phyloP scores from a whole-genome alignment of 2,113 vertebrate species.

The Cyanoderma ruficeps region DNA sequence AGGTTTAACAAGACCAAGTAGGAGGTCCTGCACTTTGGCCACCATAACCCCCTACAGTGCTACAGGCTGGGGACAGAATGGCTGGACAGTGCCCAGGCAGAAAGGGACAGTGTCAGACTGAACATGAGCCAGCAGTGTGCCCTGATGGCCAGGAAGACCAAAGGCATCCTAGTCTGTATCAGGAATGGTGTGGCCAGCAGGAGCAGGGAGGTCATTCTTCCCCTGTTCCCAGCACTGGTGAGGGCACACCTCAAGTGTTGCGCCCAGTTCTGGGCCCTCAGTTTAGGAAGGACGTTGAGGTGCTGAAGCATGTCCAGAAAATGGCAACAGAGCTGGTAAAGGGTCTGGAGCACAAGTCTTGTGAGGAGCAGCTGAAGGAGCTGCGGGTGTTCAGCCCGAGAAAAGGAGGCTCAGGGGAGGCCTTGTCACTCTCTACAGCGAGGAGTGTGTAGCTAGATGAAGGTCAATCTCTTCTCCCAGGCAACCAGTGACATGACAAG shows the following conservation, averaged over 20 bases:
- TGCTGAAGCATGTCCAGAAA: rapidly evolving
- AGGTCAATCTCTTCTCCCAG: background rate
- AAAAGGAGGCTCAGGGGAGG: background rate
- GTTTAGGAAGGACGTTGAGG: background rate
- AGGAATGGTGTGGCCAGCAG: background rate
- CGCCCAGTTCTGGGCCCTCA: too few relatives aligned
- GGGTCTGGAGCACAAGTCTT: background rate
- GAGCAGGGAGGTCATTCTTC: background rate
- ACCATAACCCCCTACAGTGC: background rate
- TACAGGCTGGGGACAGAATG: background rate
- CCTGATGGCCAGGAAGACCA: background rate
- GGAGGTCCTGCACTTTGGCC: background rate
- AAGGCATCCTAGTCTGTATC: background rate
- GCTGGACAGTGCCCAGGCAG: background rate
- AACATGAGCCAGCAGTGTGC: background rate
- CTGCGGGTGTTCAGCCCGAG: background rate
- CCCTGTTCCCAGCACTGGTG: rapidly evolving
- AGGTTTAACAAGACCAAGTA: background rate
- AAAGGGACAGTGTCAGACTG: background rate
- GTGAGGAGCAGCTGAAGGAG: background rate
- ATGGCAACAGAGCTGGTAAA: background rate
- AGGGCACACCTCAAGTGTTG: rapidly evolving
- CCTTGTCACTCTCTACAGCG: background rate
- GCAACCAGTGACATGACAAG: background rate
- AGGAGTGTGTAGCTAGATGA: background rate